Evolutionary conservation across 2,888 invertebrate genomes (phyloP), one percentile per base, ranked within the genome.

Genomic region (Limnephilus lunatus): DNA sequence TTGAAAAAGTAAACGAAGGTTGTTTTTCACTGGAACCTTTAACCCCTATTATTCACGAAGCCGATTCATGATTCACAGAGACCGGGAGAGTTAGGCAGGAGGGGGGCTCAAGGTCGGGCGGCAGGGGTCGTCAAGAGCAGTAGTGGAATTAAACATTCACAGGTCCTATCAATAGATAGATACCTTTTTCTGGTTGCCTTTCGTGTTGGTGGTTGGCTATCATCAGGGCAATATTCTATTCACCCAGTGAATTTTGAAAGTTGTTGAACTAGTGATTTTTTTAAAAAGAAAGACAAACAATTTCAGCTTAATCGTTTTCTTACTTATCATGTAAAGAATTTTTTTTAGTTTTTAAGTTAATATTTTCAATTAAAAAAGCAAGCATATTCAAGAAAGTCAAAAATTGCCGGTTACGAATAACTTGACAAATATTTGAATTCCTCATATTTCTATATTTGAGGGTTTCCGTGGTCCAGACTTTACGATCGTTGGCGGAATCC

Each of bases 1-100:
- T n/a, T 68, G 68, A 68, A 68, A 68, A 68, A 68, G n/a, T 68
- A 68, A 68, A 68, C 68, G 68, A n/a, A 68, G 68, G n/a, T 68
- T 68, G 68, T 68, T 68, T 68, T 68, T 68, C 68, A 68, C 25
- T n/a, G 9, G 68, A 68, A n/a, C 68, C 9, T 68, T 68, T n/a
- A 68, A 68, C 68, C 68, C 68, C 68, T 7, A 68, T 68, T n/a
- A 68, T 68, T 68, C 68, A 68, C 68, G 9, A 68, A 68, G 25
- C 68, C 68, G 68, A 68, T 68, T 68, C 68, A 68, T 9, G 68
- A 25, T 68, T 68, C 68, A 25, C 68, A 9, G 68, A 25, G 68
- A 68, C 68, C 25, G 7, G 7, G 7, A 19, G 25, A 4, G 53
- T 14, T 53, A 0, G 25, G 53, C 0, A 25, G 53, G 53, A 25